Evolutionary conservation across 2,888 invertebrate species (phyloP), one percentile per base, ranked within the genome.

Genomic region (Mellilla xanthometata): DNA sequence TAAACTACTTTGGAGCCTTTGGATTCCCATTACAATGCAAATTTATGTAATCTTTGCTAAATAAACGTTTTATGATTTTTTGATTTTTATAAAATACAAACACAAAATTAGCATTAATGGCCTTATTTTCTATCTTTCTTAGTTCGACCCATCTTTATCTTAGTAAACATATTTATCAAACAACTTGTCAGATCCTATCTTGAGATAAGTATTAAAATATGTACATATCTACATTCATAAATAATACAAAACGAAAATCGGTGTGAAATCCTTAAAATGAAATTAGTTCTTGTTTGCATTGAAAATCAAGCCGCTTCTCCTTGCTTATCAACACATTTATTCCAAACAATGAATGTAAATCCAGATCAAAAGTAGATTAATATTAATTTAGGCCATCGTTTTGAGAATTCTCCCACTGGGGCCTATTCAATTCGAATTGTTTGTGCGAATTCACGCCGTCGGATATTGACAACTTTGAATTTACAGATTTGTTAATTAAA

Each of bases 351-450:
- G 35, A 41, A 28, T 41, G 9, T 36, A 32, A 41, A 41, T 41
- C 24, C 33, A 41, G 32, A 47, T 47, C 40, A 47, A 38, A 36
- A 38, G 35, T 35, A 31, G 28, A 47, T 38, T 38, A 38, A 41
- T 41, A 47, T 47, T 32, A 36, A 47, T 41, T 47, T n/a, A 11
- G 32, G 19, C 22, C 32, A 28, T 38, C 41, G 28, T 47, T 47
- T 46, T 28, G 31, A 27, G 7, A 40, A 32, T 32, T 28, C 2
- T 11, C 24, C 47, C 47, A 13, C 15, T 32, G 46, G 40, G 39
- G 11, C 40, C 23, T 12, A 40, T 46, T 46, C 31, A 36, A 7
- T n/a, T 31, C 28, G 23, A 9, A 41, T 47, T 47, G 41, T 47
- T 41, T 41, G 39, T 40, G 19, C 24, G 13, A 32, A 46, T 28